These are phyloP conservation scores for Ctenopoma kingsleyae DNA, from an alignment of 2,797 vertebrate species.

Conservation along the genomic window DNA sequence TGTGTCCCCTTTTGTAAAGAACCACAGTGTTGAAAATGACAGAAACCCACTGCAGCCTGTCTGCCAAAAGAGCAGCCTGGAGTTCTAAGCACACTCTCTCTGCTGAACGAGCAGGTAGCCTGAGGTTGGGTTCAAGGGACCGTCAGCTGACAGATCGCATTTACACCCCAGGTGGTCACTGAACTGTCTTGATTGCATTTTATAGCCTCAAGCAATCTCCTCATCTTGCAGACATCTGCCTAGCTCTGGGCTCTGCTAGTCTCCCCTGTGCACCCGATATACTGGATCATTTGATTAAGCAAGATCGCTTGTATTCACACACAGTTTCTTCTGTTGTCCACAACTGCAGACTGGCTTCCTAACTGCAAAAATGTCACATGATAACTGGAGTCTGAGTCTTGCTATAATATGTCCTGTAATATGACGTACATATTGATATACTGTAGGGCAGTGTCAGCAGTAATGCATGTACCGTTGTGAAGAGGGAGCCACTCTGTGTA, in stretches of 20 bases:
- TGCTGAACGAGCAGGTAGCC: conserved; percentile 55
- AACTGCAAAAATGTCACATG: neutral
- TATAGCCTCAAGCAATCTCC: conserved; percentile 57
- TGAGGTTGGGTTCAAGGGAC: conserved; percentile 44
- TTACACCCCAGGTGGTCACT: conserved; percentile 46
- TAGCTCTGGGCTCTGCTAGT: conserved; percentile 66
- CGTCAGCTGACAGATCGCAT: conserved; percentile 53
- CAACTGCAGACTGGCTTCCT: conserved; percentile 29
- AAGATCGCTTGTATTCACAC: conserved; percentile 49
- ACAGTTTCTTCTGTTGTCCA: conserved; percentile 12
- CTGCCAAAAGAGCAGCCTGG: conserved; percentile 27
- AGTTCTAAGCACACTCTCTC: conserved; percentile 24
- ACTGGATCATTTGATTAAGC: conserved; percentile 73
- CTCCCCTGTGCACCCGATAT: conserved; percentile 57
- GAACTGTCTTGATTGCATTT: conserved; percentile 71
- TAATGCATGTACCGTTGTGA: no score
- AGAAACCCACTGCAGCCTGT: conserved; percentile 14
- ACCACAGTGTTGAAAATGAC: conserved; percentile 20
- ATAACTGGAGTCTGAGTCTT: neutral
- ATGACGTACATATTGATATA: neutral
- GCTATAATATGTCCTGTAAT: neutral
- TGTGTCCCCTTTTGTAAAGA: neutral
- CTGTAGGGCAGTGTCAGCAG: no score
- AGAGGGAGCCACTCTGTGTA: no score
- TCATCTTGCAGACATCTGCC: conserved; percentile 68